Conservation (phyloP, 2,113 vertebrate genomes). For the Chiloscyllium plagiosum region DNA sequence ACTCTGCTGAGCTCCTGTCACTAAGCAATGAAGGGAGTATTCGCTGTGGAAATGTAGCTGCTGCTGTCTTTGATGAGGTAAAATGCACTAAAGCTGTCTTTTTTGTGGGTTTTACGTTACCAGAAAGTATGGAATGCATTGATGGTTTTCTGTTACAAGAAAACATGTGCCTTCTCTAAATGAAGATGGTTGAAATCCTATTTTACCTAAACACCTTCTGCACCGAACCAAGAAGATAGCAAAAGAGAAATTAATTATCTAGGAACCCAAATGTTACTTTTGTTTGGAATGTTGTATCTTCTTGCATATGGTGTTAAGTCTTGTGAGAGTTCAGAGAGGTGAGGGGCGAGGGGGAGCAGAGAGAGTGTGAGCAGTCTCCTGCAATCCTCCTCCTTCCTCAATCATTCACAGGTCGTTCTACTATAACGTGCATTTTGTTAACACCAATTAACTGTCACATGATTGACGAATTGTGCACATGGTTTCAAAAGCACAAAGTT, state of each 20-base stretch:
- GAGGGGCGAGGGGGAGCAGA: background rate
- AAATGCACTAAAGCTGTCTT: constrained; percentile 36
- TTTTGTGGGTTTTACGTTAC: background rate
- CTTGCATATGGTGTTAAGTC: background rate
- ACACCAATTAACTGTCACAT: too few relatives aligned
- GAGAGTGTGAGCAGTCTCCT: too few relatives aligned
- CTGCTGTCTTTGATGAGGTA: constrained; percentile 74
- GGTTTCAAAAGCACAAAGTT: too few relatives aligned
- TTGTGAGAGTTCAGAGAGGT: background rate
- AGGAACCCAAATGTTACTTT: background rate
- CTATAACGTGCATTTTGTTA: too few relatives aligned
- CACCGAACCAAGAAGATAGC: background rate
- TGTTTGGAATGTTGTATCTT: background rate
- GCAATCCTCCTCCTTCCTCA: background rate
- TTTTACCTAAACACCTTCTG: background rate
- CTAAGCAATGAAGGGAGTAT: constrained; percentile 68
- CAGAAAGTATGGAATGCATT: background rate
- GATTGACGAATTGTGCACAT: too few relatives aligned
- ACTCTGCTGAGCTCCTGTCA: constrained; percentile 68
- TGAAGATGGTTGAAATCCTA: background rate
- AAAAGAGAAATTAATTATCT: background rate
- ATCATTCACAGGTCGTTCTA: background rate
- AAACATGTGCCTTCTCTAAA: background rate
- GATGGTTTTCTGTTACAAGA: background rate
- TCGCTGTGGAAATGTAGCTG: constrained; percentile 72